These are phyloP conservation scores for Anabacerthia variegaticeps DNA, from an alignment of 2,797 vertebrate genomes.

Conservation along the genomic window DNA sequence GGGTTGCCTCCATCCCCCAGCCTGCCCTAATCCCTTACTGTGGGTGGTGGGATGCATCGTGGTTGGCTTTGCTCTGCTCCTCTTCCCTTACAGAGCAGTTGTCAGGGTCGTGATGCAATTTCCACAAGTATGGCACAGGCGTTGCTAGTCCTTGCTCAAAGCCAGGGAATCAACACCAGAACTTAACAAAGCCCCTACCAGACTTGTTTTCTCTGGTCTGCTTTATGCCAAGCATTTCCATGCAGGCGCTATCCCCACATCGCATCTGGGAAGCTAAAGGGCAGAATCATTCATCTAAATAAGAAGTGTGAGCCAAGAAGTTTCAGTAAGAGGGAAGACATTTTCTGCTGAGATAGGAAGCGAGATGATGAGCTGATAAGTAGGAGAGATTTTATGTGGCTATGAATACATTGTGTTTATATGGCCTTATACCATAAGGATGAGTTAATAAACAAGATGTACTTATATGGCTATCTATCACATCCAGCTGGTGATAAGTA, in stretches of 20 bases:
- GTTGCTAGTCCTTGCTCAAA: not conserved
- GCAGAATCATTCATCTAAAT: not conserved
- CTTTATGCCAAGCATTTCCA: not conserved
- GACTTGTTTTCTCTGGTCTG: not conserved
- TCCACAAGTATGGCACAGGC: not conserved
- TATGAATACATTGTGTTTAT: not conserved
- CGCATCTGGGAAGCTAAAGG: constrained; percentile 19
- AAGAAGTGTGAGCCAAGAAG: not conserved
- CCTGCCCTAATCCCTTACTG: not conserved
- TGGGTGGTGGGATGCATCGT: not conserved
- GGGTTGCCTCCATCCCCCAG: not conserved
- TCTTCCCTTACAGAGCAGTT: not conserved
- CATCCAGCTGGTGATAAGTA: not conserved
- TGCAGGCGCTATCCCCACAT: not conserved
- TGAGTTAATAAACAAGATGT: constrained; percentile 27
- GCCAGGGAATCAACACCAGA: not conserved
- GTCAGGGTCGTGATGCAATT: not conserved
- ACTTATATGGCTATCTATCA: constrained; percentile 14
- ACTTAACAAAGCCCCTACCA: not conserved
- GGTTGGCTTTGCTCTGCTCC: not conserved
- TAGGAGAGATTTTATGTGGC: not conserved
- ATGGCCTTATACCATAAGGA: not conserved
- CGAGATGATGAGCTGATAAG: constrained; percentile 36
- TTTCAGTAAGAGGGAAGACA: not conserved
- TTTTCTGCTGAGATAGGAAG: constrained; percentile 46